phyloP scores from a whole-genome alignment of 2,888 invertebrate species.

The Listrodromus nycthemerus region DNA sequence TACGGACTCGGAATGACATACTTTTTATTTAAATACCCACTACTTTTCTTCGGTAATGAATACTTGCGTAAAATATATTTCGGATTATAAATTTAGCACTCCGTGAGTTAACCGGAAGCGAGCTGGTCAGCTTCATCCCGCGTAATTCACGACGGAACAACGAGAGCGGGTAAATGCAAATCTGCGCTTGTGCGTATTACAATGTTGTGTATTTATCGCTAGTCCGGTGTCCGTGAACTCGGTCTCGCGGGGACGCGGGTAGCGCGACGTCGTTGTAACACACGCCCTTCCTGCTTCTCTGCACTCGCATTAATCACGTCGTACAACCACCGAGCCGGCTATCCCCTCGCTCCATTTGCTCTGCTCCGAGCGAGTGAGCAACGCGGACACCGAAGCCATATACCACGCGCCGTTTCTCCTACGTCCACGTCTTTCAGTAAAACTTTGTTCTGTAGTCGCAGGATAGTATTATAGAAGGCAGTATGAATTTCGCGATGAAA shows the following conservation, averaged over 20 bases:
- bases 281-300: constrained; percentile 53
- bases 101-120: background rate
- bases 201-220: constrained; percentile 51
- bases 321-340: constrained; percentile 46
- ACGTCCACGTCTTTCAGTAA: constrained; percentile 49
- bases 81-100: constrained; percentile 10
- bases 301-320: constrained; percentile 65
- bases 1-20: too few relatives aligned
- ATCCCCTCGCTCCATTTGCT: constrained; percentile 26
- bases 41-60: background rate
- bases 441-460: constrained; percentile 45
- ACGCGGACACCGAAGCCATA: constrained; percentile 4
- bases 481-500: constrained; percentile 29
- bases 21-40: too few relatives aligned
- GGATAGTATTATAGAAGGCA: constrained; percentile 51
- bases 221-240: constrained; percentile 46
- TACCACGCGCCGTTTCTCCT: constrained; percentile 3
- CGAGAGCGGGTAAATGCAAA: constrained; percentile 41
- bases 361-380: constrained; percentile 41
- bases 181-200: constrained; percentile 19
- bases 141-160: background rate
- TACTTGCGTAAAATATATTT: background rate
- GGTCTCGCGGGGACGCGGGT: constrained; percentile 36
- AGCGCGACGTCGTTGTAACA: constrained; percentile 22
- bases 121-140: constrained; percentile 2